Percentiles rank a stretch among this genome's conserved stretches.
These are phyloP conservation scores for Mythimna albipuncta DNA, from an alignment of 2,888 invertebrate species.

Conservation along the genomic window DNA sequence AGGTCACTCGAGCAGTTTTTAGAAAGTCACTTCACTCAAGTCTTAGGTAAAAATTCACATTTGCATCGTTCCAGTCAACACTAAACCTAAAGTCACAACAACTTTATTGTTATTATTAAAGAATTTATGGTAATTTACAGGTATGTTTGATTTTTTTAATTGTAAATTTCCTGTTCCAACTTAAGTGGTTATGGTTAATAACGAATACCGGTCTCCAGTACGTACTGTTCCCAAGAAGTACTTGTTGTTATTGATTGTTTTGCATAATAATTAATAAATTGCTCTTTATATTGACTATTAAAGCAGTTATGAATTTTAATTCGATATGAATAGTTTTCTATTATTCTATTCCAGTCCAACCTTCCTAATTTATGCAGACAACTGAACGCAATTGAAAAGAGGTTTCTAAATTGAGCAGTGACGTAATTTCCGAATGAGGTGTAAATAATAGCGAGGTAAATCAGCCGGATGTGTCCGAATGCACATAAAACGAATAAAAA, in stretches of 20 bases:
- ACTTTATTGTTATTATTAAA: slow-evolving; percentile 45
- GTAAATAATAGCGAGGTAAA: slow-evolving; percentile 37
- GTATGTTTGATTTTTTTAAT: slow-evolving; percentile 53
- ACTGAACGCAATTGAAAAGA: slow-evolving; percentile 35
- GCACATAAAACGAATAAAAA: slow-evolving; percentile 44
- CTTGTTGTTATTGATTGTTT: slow-evolving; percentile 70
- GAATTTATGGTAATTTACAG: slow-evolving; percentile 43
- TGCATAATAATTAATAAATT: slow-evolving; percentile 70
- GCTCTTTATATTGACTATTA: slow-evolving; percentile 46
- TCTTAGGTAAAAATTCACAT: slow-evolving; percentile 81
- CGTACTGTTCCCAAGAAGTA: slow-evolving; percentile 60
- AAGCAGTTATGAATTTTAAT: slow-evolving; percentile 38
- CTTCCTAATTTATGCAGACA: slow-evolving; percentile 27
- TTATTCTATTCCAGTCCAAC: slow-evolving; percentile 20
- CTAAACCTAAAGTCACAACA: slow-evolving; percentile 30
- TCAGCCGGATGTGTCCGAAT: slow-evolving; percentile 40
- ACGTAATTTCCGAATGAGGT: slow-evolving; percentile 46
- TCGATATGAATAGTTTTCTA: slow-evolving; percentile 19
- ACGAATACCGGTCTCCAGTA: slow-evolving; percentile 62
- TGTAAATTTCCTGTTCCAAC: slow-evolving; percentile 63
- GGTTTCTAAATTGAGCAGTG: slow-evolving; percentile 39
- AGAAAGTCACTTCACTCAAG: slow-evolving; percentile 89
- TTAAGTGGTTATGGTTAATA: slow-evolving; percentile 57
- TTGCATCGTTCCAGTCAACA: slow-evolving; percentile 63
- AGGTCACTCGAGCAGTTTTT: slow-evolving; percentile 90